Evolutionary conservation across 2,888 invertebrate genomes (phyloP), one percentile per base, ranked within the genome.

Genomic region (Scelioninae gen. 1): DNA sequence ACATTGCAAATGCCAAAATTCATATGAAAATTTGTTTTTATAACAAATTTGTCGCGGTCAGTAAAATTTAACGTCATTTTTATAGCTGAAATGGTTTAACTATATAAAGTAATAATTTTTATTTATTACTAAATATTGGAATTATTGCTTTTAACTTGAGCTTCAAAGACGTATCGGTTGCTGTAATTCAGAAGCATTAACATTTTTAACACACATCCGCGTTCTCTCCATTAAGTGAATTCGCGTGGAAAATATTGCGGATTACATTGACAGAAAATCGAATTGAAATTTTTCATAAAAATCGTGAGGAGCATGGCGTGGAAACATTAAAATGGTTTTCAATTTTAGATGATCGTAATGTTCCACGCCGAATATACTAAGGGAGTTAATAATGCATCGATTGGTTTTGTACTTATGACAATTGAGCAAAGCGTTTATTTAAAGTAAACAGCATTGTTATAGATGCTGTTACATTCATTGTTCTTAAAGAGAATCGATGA

Each of bases 171-270:
- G 38, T 53, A 66, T 66, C 43, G 38, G 40, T 55, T 31, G 55
- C 66, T 66, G 53, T 55, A 55, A 66, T 66, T 66, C 38, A 55
- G 55, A 6, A 13, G 55, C 66, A 66, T 66, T 66, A 66, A 55
- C 51, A 53, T 40, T 66, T 53, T 66, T 43, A 53, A 55, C 65
- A 16, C 62, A 49, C 40, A 65, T 45, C n/a, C 51, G 16, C 51
- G 51, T 29, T 49, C n/a, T 38, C 47, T 34, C 38, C 51, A 51
- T 65, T 51, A 65, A 65, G 10, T 51, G 38, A 38, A 38, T 31
- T 55, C 53, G 10, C 43, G 13, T 23, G 62, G 40, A 62, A 62
- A 45, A 62, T 45, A 62, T 31, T 47, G 9, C 47, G 31, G 45
- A 62, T 45, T 40, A 23, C 11, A 29, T 43, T 23, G 62, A 29